Conservation (phyloP, 2,888 invertebrate genomes). For the Campoletis raptor region DNA sequence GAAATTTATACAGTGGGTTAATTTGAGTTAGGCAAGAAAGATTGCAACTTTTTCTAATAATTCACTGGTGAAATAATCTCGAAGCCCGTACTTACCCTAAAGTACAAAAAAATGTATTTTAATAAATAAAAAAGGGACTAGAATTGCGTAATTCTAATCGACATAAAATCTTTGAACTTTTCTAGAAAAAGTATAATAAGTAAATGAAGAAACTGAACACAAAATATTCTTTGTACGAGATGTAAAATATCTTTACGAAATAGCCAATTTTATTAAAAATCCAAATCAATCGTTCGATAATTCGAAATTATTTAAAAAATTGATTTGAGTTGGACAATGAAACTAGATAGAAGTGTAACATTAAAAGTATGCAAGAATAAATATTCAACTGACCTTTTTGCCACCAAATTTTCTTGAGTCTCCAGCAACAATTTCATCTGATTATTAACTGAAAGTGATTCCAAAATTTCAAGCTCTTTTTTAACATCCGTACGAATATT, state of each 20-base stretch:
- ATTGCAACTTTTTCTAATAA: not conserved
- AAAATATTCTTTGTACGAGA: not conserved
- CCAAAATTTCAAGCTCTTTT: constrained; percentile 73
- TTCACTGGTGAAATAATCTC: not conserved
- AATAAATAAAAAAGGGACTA: not conserved
- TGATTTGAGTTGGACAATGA: not conserved
- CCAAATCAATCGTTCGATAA: not conserved
- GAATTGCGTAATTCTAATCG: not conserved
- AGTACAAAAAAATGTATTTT: not conserved
- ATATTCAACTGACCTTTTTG: constrained; percentile 76
- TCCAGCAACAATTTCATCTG: constrained; percentile 73
- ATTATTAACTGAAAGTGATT: constrained; percentile 69
- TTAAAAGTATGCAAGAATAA: not conserved
- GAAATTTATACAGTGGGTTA: not conserved
- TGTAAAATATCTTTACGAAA: not conserved
- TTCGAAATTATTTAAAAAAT: not conserved
- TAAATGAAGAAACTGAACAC: not conserved
- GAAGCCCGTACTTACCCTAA: not conserved
- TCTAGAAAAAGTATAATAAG: no score
- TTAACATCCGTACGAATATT: constrained; percentile 74
- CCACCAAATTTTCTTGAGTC: constrained; percentile 78
- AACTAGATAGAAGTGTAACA: not conserved
- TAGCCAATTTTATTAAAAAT: not conserved
- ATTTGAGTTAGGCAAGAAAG: not conserved
- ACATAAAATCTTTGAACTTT: not conserved